These are phyloP conservation scores for Bubo blakistoni DNA, from an alignment of 2,113 vertebrate genomes.

Conservation along the genomic window DNA sequence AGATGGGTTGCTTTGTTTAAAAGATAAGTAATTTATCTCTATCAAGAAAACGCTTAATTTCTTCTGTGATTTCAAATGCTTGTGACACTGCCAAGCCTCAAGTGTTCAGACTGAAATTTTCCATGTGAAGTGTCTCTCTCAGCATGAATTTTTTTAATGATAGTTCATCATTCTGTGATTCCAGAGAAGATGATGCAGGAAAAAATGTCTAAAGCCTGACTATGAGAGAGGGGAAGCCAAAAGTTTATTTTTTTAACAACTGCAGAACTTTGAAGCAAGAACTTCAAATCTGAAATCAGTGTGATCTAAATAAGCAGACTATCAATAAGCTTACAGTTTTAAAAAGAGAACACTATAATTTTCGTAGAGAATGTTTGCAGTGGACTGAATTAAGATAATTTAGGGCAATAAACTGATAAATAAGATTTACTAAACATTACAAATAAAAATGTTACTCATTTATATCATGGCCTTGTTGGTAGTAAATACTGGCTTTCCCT, in stretches of 20 bases:
- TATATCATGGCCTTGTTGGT: neutral
- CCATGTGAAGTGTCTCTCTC: neutral
- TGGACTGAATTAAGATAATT: neutral
- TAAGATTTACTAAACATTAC: neutral
- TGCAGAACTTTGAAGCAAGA: neutral
- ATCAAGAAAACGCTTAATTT: neutral
- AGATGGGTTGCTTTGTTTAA: neutral
- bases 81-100: neutral
- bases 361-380: neutral
- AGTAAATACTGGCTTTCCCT: neutral
- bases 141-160: neutral
- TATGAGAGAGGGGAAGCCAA: neutral
- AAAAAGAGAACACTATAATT: neutral
- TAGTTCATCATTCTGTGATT: constrained; percentile 7
- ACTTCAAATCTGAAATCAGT: neutral
- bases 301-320: neutral
- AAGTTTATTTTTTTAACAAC: neutral
- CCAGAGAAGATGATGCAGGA: neutral
- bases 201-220: neutral
- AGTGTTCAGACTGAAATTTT: neutral
- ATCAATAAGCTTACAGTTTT: neutral
- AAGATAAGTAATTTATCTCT: neutral
- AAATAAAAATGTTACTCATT: neutral
- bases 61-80: neutral
- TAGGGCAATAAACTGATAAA: neutral